Conservation (phyloP, 2,797 vertebrate genomes). For the Poeciliopsis gracilis region DNA sequence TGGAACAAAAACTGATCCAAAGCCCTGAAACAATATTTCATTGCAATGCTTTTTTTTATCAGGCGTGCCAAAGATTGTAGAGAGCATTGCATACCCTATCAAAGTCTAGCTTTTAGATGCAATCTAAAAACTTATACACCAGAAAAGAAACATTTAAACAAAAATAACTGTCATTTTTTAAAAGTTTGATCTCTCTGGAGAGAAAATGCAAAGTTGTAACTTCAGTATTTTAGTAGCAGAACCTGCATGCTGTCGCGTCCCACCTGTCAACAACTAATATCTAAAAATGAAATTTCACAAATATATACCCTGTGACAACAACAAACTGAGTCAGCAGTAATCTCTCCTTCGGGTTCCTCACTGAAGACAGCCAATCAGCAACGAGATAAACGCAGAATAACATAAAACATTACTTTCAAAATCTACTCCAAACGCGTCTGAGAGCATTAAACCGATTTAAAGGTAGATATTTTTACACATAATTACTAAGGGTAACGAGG, state of each 20-base stretch:
- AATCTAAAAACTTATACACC: not conserved
- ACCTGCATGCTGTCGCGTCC: not conserved
- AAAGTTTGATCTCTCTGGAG: not conserved
- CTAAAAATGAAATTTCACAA: not conserved
- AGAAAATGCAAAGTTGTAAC: not conserved
- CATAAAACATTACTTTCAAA: constrained; percentile 8
- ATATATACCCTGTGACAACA: constrained; percentile 3
- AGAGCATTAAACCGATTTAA: not conserved
- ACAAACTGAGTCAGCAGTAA: not conserved
- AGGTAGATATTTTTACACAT: not conserved
- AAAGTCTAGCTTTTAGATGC: not conserved
- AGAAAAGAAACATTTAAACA: not conserved
- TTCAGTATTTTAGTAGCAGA: constrained; percentile 13
- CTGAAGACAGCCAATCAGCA: constrained; percentile 8
- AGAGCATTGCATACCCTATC: not conserved
- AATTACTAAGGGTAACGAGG: not conserved
- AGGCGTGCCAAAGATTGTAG: not conserved
- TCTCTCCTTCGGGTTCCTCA: constrained; percentile 14
- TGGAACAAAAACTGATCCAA: not conserved
- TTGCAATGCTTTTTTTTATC: not conserved
- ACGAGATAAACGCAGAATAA: constrained; percentile 30
- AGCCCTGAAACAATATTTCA: not conserved
- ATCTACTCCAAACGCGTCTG: not conserved
- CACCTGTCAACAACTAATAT: not conserved
- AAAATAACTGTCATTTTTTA: not conserved